These are phyloP conservation scores for Arothron firmamentum DNA, from an alignment of 2,113 vertebrate species.

Conservation along the genomic window DNA sequence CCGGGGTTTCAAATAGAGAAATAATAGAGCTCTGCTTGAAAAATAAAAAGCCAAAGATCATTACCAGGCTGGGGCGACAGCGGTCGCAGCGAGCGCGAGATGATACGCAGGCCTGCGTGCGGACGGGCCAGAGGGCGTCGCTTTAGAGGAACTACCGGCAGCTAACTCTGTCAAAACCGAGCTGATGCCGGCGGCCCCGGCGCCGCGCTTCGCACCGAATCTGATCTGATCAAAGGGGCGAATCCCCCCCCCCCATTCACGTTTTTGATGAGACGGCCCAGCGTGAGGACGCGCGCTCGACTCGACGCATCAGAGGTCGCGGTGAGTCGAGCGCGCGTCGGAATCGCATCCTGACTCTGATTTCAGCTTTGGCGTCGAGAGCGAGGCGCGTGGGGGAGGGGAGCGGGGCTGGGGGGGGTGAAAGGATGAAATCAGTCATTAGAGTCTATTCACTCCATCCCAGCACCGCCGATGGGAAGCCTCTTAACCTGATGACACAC, in stretches of 20 bases:
- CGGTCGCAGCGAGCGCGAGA: slow-evolving; percentile 44
- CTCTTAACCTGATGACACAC: slow-evolving; percentile 63
- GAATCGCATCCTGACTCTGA: slow-evolving; percentile 38
- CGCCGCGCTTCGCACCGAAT: too few relatives aligned
- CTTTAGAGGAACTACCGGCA: too few relatives aligned
- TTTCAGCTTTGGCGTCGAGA: slow-evolving; percentile 53
- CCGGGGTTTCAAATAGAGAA: slow-evolving; percentile 62
- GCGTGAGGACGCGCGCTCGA: neutral
- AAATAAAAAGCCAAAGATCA: slow-evolving; percentile 65
- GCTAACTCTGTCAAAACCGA: too few relatives aligned
- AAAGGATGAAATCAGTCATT: slow-evolving; percentile 69
- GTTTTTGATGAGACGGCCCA: neutral
- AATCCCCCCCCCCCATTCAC: slow-evolving; percentile 8
- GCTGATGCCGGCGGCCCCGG: too few relatives aligned
- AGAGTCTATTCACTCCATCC: slow-evolving; percentile 64
- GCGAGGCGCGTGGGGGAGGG: slow-evolving; percentile 31
- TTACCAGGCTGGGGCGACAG: slow-evolving; percentile 49
- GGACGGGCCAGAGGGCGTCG: slow-evolving; percentile 14
- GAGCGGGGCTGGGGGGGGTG: slow-evolving; percentile 3
- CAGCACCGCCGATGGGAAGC: slow-evolving; percentile 55
- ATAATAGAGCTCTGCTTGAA: slow-evolving; percentile 64
- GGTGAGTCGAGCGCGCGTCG: slow-evolving; percentile 11
- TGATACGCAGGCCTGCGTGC: slow-evolving; percentile 45
- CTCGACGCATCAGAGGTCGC: slow-evolving; percentile 18
- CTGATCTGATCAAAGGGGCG: slow-evolving; percentile 2